Evolutionary conservation across 2,888 invertebrate species (phyloP), one percentile per base, ranked within the genome.

Genomic region (Drosophila suboccidentalis): DNA sequence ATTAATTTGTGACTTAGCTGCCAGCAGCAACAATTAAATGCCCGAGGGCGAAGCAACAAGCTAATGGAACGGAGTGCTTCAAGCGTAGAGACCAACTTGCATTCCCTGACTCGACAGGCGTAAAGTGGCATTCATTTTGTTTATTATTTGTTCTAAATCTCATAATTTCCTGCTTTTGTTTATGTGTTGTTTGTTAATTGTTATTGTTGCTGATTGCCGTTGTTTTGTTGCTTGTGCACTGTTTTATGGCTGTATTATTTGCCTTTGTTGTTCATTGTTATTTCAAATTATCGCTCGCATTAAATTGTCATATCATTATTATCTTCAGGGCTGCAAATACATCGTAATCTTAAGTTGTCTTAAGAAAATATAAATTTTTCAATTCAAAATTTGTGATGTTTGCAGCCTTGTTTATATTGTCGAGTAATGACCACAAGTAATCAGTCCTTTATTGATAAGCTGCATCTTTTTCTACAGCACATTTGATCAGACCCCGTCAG

Each of bases 401-500:
- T 38, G 38, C 38, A n/a, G 38, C 38, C 8, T 38, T 38, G 38
- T 2, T n/a, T 22, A 11, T 17, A 32, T 57, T 59, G 29, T 41
- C 17, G 17, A 19, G 9, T 36, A 39, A 41, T 54, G 10, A 8
- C 9, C 34, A 22, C 13, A 8, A 19, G 11, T 13, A 8, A 1
- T 0, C 39, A 17, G 13, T 29, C 1, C 17, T 17, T 46, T 10
- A 22, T 15, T 57, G 15, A 57, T 22, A 4, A n/a, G n/a, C 6
- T 19, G 5, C 13, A 19, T 55, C 3, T 10, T 32, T 17, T 53
- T 38, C 15, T 26, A 2, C 26, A 92, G 92, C 65, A 92, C 91
- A 11, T 92, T 92, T 72, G 92, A 92, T 71, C 91, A 92, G 73
- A 88, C 90, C 4, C 89, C 80, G 5, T 74, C 88, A 84, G 94